Conservation (phyloP, 2,888 invertebrate species). For the Abscondita cerata region DNA sequence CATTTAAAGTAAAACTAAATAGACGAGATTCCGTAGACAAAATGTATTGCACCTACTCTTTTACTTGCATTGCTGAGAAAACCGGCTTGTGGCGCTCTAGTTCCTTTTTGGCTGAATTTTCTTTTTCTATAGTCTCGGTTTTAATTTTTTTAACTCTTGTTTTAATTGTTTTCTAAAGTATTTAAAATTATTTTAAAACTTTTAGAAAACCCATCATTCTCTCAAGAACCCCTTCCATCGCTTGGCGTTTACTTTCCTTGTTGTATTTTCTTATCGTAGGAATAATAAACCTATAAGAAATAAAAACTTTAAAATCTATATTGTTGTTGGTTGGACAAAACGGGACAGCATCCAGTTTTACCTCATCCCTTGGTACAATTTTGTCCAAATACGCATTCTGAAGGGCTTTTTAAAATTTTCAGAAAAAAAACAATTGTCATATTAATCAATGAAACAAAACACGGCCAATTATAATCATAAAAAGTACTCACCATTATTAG, state of each 20-base stretch:
- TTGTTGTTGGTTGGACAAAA: too few relatives aligned
- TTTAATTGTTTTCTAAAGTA: not conserved
- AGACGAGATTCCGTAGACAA: not conserved
- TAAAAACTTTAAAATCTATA: too few relatives aligned
- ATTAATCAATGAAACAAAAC: too few relatives aligned
- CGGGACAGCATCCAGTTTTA: too few relatives aligned
- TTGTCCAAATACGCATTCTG: too few relatives aligned
- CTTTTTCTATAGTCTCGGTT: not conserved
- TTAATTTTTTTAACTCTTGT: not conserved
- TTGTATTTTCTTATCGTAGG: too few relatives aligned
- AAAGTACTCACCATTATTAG: too few relatives aligned
- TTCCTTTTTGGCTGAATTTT: not conserved
- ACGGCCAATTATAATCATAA: too few relatives aligned
- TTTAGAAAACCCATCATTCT: conserved; percentile 3
- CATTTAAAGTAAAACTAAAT: conserved; percentile 9
- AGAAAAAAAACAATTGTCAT: too few relatives aligned
- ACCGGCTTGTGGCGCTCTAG: not conserved
- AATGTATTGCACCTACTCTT: conserved; percentile 6
- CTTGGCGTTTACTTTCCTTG: conserved; percentile 5
- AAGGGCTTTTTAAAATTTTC: too few relatives aligned
- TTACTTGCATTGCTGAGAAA: conserved; percentile 4
- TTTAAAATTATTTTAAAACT: not conserved
- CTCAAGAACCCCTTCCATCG: conserved; percentile 9
- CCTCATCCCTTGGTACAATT: too few relatives aligned
- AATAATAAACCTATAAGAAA: too few relatives aligned